Evolutionary conservation across 2,888 invertebrate species (phyloP).

Genomic region (Cyclophora albipunctata): DNA sequence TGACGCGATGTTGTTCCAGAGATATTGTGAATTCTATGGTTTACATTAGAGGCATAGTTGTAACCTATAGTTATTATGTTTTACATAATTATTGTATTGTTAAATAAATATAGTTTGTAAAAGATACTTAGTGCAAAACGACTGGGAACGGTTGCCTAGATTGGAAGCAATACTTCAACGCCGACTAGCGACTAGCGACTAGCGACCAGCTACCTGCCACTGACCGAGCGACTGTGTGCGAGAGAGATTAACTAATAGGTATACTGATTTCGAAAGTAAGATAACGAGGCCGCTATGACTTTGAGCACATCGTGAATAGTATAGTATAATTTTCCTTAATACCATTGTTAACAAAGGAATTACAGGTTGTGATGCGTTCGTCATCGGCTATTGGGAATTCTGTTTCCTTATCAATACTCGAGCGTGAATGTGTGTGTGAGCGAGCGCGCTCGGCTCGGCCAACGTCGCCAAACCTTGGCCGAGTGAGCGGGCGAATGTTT

Average conservation of each 20-base stretch:
- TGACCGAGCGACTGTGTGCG: constrained; percentile 33
- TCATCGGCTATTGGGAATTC: constrained; percentile 31
- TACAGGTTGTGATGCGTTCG: constrained; percentile 26
- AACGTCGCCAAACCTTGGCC: constrained; percentile 40
- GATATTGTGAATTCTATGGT: constrained; percentile 44
- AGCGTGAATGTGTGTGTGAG: constrained; percentile 29
- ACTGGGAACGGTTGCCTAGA: constrained; percentile 69
- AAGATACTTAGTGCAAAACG: constrained; percentile 66
- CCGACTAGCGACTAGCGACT: constrained; percentile 24
- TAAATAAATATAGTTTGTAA: constrained; percentile 58
- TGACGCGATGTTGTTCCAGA: constrained; percentile 27
- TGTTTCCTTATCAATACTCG: constrained; percentile 40
- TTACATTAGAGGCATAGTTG: constrained; percentile 53
- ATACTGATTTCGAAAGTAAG: constrained; percentile 21
- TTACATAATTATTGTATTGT: constrained; percentile 59
- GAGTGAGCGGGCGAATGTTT: constrained; percentile 34
- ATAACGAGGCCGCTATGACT: constrained; percentile 10
- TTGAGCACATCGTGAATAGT: constrained; percentile 21
- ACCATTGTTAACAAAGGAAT: constrained; percentile 23
- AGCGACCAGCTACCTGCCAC: constrained; percentile 19
- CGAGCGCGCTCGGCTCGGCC: constrained; percentile 8
- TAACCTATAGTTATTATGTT: constrained; percentile 65
- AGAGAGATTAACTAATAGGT: constrained; percentile 18
- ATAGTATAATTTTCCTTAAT: constrained; percentile 18
- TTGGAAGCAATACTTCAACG: constrained; percentile 27